Conservation (phyloP, 2,797 vertebrate genomes). For the Strix occidentalis region DNA sequence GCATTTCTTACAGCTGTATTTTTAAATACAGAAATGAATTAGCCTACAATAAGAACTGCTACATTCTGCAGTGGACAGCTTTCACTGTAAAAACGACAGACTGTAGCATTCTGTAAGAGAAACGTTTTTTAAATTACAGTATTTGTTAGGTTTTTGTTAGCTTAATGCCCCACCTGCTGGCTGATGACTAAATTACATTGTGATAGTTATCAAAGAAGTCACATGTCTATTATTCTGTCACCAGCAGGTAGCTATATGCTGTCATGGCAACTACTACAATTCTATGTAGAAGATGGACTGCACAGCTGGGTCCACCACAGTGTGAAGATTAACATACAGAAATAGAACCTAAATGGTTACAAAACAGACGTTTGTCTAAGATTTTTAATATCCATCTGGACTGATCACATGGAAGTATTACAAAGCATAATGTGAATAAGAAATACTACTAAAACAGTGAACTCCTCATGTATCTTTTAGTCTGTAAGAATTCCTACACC, state of each 20-base stretch:
- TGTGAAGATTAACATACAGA: not conserved
- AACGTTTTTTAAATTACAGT: not conserved
- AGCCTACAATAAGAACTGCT: not conserved
- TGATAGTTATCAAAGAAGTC: not conserved
- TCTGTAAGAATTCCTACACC: not conserved
- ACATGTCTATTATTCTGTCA: not conserved
- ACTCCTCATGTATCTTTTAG: not conserved
- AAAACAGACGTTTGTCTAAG: not conserved
- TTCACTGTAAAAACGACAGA: not conserved
- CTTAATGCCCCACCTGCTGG: slow-evolving; percentile 72
- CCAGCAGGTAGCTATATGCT: not conserved
- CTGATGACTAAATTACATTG: slow-evolving; percentile 24
- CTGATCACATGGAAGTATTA: not conserved
- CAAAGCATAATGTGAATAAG: not conserved
- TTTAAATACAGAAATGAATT: not conserved
- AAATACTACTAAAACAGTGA: not conserved
- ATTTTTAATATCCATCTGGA: not conserved
- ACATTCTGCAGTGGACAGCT: not conserved
- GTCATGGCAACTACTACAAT: slow-evolving; percentile 43
- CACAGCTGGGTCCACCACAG: slow-evolving; percentile 21
- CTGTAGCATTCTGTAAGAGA: not conserved
- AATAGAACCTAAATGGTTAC: not conserved
- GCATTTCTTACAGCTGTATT: not conserved
- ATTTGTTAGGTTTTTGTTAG: slow-evolving; percentile 36
- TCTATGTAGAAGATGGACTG: not conserved